phyloP scores from a whole-genome alignment of 2,888 invertebrate species.

The Trichacis sp. region DNA sequence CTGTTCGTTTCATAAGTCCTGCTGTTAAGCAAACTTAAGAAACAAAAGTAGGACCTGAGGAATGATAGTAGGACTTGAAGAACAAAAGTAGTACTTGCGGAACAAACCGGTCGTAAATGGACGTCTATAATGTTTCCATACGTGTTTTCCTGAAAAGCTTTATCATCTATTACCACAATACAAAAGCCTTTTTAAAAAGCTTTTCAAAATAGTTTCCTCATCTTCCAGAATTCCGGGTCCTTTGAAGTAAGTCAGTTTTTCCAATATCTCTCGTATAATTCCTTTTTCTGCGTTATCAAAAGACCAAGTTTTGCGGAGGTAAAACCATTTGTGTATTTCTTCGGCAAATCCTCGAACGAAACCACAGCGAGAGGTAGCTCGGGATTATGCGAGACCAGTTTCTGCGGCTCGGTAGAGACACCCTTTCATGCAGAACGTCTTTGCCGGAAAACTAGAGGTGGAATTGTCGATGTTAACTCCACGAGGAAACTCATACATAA shows the following conservation, averaged over 20 bases:
- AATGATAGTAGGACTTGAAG: too few species aligned
- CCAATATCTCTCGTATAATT: background rate
- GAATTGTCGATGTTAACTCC: slow-evolving; percentile 3
- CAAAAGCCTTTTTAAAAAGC: background rate
- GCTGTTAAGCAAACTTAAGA: too few species aligned
- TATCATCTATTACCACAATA: too few species aligned
- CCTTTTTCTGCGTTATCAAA: slow-evolving; percentile 1
- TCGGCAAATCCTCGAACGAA: background rate
- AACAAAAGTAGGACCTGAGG: too few species aligned
- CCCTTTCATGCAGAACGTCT: slow-evolving; percentile 10
- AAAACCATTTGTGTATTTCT: slow-evolving; percentile 6
- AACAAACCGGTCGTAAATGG: too few species aligned
- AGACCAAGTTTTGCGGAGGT: slow-evolving; percentile 3
- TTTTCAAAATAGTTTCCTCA: background rate
- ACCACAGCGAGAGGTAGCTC: slow-evolving; percentile 4
- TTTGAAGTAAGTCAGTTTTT: background rate
- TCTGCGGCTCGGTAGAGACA: slow-evolving; percentile 8
- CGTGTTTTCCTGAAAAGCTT: too few species aligned
- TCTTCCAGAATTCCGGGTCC: too few species aligned
- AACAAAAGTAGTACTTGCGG: too few species aligned
- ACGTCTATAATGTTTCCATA: too few species aligned
- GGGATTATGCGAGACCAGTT: slow-evolving; percentile 12
- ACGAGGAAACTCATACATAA: slow-evolving; percentile 8
- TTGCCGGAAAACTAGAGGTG: slow-evolving; percentile 2
- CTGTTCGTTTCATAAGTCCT: too few species aligned